Conservation (phyloP, 2,797 vertebrate species). For the Sebastiscus albofasciatus region DNA sequence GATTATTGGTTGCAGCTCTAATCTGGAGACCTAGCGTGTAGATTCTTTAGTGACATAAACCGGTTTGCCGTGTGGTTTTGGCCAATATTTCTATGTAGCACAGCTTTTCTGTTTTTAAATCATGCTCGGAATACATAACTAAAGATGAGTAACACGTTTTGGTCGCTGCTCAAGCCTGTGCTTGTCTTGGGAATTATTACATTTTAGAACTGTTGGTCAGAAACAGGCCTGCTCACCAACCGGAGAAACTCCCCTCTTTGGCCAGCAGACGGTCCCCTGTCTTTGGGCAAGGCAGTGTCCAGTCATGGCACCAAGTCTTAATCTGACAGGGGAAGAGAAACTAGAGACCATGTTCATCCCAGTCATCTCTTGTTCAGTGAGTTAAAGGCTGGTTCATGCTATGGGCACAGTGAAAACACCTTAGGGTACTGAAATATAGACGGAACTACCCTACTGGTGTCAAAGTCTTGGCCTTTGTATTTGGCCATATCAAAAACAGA, state of each 20-base stretch:
- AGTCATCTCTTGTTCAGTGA: conserved; percentile 67
- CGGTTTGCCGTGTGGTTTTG: neutral
- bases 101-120: neutral
- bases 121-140: neutral
- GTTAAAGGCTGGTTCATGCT: conserved; percentile 75
- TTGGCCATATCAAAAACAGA: neutral
- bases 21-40: neutral
- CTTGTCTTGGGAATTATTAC: neutral
- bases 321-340: conserved; percentile 71
- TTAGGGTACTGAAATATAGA: neutral
- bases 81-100: neutral
- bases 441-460: neutral
- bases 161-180: neutral
- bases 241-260: neutral
- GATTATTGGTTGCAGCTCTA: too few species aligned
- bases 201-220: neutral
- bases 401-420: conserved; percentile 47
- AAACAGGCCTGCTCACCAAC: neutral
- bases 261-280: conserved; percentile 38
- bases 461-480: neutral
- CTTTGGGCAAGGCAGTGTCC: conserved; percentile 73
- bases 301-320: conserved; percentile 65
- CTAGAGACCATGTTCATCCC: conserved; percentile 69
- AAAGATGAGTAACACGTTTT: neutral
- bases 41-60: neutral